These are phyloP conservation scores for Spea multiplicata DNA, from an alignment of 2,113 vertebrate genomes.

Conservation along the genomic window DNA sequence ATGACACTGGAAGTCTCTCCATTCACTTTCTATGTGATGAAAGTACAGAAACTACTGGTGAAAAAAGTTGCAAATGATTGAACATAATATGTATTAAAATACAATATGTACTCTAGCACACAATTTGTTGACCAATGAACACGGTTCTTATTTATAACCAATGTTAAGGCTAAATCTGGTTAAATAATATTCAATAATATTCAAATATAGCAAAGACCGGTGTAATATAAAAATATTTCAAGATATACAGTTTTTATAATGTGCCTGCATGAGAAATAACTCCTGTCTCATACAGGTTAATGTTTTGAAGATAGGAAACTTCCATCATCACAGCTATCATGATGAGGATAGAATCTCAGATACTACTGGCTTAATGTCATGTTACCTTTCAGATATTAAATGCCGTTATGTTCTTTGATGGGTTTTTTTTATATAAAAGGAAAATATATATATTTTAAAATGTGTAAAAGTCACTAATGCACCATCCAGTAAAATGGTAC, in stretches of 20 bases:
- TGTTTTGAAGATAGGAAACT: constrained; percentile 23
- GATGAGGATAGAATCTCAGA: constrained; percentile 2
- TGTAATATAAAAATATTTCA: constrained; percentile 5
- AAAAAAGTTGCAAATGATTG: no score
- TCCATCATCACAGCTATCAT: neutral
- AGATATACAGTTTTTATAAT: constrained; percentile 20
- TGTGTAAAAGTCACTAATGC: constrained; percentile 43
- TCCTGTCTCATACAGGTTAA: constrained; percentile 26
- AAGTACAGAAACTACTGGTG: no score
- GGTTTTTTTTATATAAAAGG: constrained; percentile 20
- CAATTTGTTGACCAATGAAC: no score
- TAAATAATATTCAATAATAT: constrained; percentile 5
- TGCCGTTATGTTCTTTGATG: constrained; percentile 24
- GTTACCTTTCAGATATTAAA: constrained; percentile 30
- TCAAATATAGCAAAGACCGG: neutral
- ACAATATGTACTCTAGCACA: no score
- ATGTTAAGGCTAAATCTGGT: no score
- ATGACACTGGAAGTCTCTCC: no score
- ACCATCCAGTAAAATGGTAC: constrained; percentile 34
- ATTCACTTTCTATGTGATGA: no score
- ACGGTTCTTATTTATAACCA: no score
- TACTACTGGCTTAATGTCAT: constrained; percentile 19
- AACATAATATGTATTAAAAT: no score
- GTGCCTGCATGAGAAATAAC: neutral
- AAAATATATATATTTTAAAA: constrained; percentile 28